Percentiles rank a stretch among this genome's conserved stretches.
Conservation (phyloP, 2,797 vertebrate genomes). For the Rhabdophis nuchalis region DNA sequence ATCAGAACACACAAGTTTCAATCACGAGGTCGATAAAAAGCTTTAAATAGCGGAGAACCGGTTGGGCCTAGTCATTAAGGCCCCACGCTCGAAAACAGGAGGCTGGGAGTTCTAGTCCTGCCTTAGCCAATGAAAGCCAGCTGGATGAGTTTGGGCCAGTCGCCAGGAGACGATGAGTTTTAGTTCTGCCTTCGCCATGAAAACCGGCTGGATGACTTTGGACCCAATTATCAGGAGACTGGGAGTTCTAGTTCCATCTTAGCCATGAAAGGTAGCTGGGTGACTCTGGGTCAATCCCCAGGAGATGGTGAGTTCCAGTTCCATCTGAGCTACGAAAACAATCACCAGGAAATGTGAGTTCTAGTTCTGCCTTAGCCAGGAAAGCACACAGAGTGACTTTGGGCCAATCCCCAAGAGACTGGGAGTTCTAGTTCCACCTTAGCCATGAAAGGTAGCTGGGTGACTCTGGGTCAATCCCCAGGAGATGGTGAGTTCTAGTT, state of each 20-base stretch:
- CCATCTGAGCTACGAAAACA: background rate
- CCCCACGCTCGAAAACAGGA: background rate
- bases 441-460: too few relatives aligned
- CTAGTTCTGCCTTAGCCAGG: too few relatives aligned
- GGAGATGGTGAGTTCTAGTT: too few relatives aligned
- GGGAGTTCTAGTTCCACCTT: too few relatives aligned
- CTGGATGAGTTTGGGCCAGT: background rate
- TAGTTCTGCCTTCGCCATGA: background rate
- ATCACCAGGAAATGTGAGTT: background rate
- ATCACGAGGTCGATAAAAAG: background rate
- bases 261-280: background rate
- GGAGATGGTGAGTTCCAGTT: background rate
- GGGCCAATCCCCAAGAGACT: too few relatives aligned
- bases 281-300: background rate
- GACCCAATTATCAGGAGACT: fast-evolving
- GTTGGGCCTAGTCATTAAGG: background rate
- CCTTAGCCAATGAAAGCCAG: background rate
- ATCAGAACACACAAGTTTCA: background rate
- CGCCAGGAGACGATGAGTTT: background rate
- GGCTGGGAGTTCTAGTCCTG: background rate
- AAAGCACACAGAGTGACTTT: too few relatives aligned
- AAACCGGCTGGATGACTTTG: background rate
- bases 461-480: too few relatives aligned
- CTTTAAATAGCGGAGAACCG: background rate
- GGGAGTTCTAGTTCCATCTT: fast-evolving